Base-by-base conservation (phyloP, 2,888 invertebrate species). In the Dasysyrphus tricinctus region DNA sequence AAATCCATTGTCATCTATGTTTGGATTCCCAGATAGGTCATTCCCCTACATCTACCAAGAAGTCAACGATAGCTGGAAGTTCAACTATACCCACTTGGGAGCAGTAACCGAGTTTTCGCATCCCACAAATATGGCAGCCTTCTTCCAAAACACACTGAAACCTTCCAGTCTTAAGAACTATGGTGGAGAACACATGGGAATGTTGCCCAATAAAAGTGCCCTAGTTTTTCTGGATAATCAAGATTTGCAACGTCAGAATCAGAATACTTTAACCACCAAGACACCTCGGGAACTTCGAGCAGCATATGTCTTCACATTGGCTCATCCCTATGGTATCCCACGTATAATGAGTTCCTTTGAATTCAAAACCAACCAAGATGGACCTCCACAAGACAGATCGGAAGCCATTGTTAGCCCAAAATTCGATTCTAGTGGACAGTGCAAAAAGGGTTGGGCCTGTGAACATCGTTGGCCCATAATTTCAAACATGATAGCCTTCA, bases 161-260 rank as follows among this genome's bases (percentile, higher is more conserved):
- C 69, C 78, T 0, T 86, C 86, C 0, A 95, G 94, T 93, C 91
- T 96, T 5, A 85, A 88, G 0, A 95, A 93, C 89, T 96, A 94
- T 93, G 86, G 82, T 14, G 96, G 95, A 12, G 92, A 94, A 0
- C 92, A 90, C 6, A 96, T 96, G 96, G 94, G 94, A 16, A 93
- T 96, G 44, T 89, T 96, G 0, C 92, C 94, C 11, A 88, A 93
- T 93, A 1, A 90, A 88, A 7, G 94, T 80, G 94, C 96, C 0
- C 90, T 97, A 0, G 94, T 96, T 7, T 97, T 97, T 90, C 94
- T 97, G 65, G 97, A 97, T 90, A 98, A 98, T 92, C 98, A 97
- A 90, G 97, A 98, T 91, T 96, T 96, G 90, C 97, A 97, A 91
- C 94, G 98, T 90, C 95, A 61, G 7, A 72, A 67, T n/a, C 0